Evolutionary conservation across 2,888 invertebrate genomes (phyloP), one percentile per base, ranked within the genome.

Genomic region (Acrobasis suavella): DNA sequence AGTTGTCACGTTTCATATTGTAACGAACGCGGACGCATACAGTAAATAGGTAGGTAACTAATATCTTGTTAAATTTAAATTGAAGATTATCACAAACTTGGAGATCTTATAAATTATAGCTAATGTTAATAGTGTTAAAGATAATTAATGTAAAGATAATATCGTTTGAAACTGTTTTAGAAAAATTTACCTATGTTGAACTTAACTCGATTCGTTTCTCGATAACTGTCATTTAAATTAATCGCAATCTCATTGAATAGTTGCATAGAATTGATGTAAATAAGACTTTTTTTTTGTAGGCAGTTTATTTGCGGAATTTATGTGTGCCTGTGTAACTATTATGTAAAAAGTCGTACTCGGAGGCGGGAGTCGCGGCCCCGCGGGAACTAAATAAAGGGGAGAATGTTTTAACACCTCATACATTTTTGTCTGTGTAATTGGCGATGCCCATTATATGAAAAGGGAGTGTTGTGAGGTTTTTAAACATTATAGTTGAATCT

Each of bases 131-230:
- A 91, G 86, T 78, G 89, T 85, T 87, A 86, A 90, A 86, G 77
- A 89, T 86, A 83, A 86, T 76, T 79, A 81, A 82, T 90, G 86
- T 91, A 90, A 87, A 85, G 83, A 81, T 75, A 79, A 79, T 87
- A 89, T 88, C 80, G 87, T 89, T 91, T 86, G 76, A 85, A 83
- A 87, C 82, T 89, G 88, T 92, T 91, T 91, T 92, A 92, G 92
- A 92, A 87, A 91, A 92, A 91, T 92, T 89, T 92, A 92, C 92
- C 91, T 92, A 84, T 83, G 92, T 92, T 92, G 81, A 87, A 85
- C 78, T 82, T 85, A 82, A 82, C 83, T 87, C 81, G 74, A 82
- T 89, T 91, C 83, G 73, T 88, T 90, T 90, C 81, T 79, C 77
- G 74, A 79, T 79, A 78, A 80, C 75, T 80, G 77, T 84, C 84